A percentile compares a stretch with the other conserved stretches of the same genome.
These are phyloP conservation scores for Junonia oenone DNA, from an alignment of 2,888 invertebrate genomes.

Conservation along the genomic window DNA sequence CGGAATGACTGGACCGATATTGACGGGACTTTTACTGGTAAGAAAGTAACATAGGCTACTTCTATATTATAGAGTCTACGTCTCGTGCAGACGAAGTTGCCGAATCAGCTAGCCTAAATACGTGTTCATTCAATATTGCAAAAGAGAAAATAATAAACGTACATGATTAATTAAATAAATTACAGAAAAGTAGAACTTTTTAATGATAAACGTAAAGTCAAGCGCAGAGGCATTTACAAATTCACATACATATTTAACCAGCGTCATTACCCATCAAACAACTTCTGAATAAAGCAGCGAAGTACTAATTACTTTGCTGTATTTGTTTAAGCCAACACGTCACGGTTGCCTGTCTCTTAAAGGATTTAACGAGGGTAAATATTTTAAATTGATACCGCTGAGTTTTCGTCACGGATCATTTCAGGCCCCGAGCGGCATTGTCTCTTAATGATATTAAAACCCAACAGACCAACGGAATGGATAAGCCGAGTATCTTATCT, in stretches of 20 bases:
- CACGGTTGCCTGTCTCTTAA: constrained; percentile 43
- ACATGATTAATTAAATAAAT: neutral
- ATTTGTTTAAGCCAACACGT: constrained; percentile 34
- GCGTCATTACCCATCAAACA: constrained; percentile 4
- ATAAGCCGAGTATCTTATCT: constrained; percentile 44
- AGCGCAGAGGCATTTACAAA: neutral
- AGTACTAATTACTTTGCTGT: constrained; percentile 31
- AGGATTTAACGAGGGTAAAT: constrained; percentile 57
- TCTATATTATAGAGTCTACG: too few species aligned
- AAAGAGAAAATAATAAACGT: constrained; percentile 3
- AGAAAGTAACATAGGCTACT: too few species aligned
- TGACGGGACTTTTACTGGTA: too few species aligned
- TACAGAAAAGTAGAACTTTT: too few species aligned
- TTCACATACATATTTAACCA: constrained; percentile 22
- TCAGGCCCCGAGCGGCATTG: constrained; percentile 49
- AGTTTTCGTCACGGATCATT: constrained; percentile 66
- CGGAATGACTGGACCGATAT: too few species aligned
- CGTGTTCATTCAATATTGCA: too few species aligned
- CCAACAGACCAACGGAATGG: constrained; percentile 46
- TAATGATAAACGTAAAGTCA: neutral
- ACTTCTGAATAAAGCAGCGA: constrained; percentile 18
- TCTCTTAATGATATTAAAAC: constrained; percentile 60
- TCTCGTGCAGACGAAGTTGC: too few species aligned
- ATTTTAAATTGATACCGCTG: constrained; percentile 66
- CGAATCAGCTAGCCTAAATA: too few species aligned